Conservation (phyloP, 2,797 vertebrate species). For the Jordanella pulchra region DNA sequence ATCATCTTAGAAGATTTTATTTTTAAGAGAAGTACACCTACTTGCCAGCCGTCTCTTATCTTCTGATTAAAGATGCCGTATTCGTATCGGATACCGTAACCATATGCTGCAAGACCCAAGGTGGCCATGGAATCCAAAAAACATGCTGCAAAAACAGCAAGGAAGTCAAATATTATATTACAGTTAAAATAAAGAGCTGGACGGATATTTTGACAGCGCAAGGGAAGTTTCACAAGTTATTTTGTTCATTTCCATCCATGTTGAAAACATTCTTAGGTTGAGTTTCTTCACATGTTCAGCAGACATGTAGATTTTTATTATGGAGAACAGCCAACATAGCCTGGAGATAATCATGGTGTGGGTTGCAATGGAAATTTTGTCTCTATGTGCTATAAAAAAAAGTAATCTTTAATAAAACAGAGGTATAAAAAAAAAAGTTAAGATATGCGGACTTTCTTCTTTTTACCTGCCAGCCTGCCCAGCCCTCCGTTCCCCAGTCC, state of each 20-base stretch:
- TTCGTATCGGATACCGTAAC: slow-evolving; percentile 96
- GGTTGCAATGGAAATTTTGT: neutral
- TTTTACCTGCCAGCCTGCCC: slow-evolving; percentile 91
- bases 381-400: neutral
- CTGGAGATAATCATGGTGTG: neutral
- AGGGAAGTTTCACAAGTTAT: neutral
- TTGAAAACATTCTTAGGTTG: slow-evolving; percentile 2
- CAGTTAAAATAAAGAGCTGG: neutral
- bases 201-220: neutral
- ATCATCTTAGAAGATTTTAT: neutral
- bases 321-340: slow-evolving; percentile 13
- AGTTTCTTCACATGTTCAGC: slow-evolving; percentile 15
- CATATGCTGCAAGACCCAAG: slow-evolving; percentile 93
- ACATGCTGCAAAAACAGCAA: slow-evolving; percentile 67
- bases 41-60: slow-evolving; percentile 96
- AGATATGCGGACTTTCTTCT: too few relatives aligned
- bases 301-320: slow-evolving; percentile 3
- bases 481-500: slow-evolving; percentile 97
- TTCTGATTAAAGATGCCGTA: slow-evolving; percentile 99
- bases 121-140: slow-evolving; percentile 92
- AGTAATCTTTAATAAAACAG: neutral
- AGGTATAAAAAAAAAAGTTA: too few relatives aligned
- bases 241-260: neutral
- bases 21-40: slow-evolving; percentile 44
- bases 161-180: neutral